phyloP scores from a whole-genome alignment of 2,888 invertebrate species.

The Drosophila mettleri region DNA sequence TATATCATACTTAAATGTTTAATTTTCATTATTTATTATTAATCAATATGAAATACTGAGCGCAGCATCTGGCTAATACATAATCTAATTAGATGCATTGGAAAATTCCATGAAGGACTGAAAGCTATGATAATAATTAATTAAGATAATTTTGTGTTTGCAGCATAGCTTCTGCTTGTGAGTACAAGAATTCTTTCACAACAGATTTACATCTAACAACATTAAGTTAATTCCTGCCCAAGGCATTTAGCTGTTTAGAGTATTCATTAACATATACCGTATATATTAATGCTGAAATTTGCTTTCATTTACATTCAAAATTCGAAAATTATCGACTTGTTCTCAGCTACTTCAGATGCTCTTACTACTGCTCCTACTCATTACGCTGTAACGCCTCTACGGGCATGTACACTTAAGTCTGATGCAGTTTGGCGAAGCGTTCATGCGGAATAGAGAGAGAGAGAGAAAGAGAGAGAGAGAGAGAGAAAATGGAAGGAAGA shows the following conservation, averaged over 20 bases:
- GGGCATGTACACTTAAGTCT: slow-evolving; percentile 28
- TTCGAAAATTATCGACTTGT: neutral
- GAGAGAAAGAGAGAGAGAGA: neutral
- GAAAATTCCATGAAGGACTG: neutral
- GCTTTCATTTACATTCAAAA: neutral
- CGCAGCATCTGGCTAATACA: neutral
- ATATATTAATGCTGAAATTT: neutral
- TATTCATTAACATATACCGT: neutral
- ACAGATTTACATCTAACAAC: neutral
- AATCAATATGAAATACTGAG: neutral
- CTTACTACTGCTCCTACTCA: slow-evolving; percentile 26
- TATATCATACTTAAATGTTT: too few species aligned
- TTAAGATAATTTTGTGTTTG: slow-evolving; percentile 9
- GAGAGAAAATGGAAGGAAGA: neutral
- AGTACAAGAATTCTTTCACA: neutral
- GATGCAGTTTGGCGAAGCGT: slow-evolving; percentile 38
- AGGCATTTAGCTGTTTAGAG: neutral
- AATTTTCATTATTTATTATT: neutral
- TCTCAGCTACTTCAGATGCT: neutral
- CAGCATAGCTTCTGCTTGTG: too few species aligned
- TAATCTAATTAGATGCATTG: neutral
- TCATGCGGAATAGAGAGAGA: slow-evolving; percentile 42
- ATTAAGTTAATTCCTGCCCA: neutral
- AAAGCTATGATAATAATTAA: slow-evolving; percentile 24
- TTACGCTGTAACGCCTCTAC: slow-evolving; percentile 63